phyloP scores from a whole-genome alignment of 2,888 invertebrate genomes.

The Mamestra brassicae region DNA sequence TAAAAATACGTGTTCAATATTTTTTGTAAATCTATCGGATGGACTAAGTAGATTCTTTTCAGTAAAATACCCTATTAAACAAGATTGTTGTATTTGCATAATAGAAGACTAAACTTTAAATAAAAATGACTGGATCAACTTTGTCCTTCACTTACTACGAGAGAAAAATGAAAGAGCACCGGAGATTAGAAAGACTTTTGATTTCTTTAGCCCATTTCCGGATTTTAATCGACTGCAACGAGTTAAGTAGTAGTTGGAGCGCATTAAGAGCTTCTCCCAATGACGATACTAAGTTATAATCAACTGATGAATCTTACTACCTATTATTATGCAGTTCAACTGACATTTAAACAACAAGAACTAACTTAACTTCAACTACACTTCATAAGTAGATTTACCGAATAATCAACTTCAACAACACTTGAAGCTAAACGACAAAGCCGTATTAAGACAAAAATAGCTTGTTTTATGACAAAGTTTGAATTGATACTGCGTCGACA shows the following conservation, averaged over 20 bases:
- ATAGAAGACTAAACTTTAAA: too few species aligned
- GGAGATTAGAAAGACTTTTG: background rate
- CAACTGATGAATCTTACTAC: too few species aligned
- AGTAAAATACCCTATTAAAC: background rate
- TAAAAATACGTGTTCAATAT: too few species aligned
- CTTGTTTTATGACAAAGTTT: constrained; percentile 54
- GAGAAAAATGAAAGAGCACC: background rate
- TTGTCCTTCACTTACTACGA: too few species aligned
- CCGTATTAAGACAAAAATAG: constrained; percentile 58
- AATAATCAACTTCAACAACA: constrained; percentile 20
- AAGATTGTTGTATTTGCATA: too few species aligned
- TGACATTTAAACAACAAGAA: background rate
- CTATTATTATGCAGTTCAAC: background rate
- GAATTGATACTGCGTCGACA: constrained; percentile 48
- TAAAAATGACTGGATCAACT: too few species aligned
- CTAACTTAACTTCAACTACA: background rate
- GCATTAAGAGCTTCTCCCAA: too few species aligned
- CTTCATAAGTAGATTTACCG: constrained; percentile 2
- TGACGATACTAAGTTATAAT: too few species aligned
- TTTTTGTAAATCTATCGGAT: too few species aligned
- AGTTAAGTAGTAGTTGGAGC: too few species aligned
- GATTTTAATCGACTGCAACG: background rate
- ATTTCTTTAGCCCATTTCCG: background rate
- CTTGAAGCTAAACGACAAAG: constrained; percentile 38
- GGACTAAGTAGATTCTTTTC: background rate